Conservation (phyloP, 30 jellyfish, hydroid and myxozoan species). For the Aurelia aurita region DNA sequence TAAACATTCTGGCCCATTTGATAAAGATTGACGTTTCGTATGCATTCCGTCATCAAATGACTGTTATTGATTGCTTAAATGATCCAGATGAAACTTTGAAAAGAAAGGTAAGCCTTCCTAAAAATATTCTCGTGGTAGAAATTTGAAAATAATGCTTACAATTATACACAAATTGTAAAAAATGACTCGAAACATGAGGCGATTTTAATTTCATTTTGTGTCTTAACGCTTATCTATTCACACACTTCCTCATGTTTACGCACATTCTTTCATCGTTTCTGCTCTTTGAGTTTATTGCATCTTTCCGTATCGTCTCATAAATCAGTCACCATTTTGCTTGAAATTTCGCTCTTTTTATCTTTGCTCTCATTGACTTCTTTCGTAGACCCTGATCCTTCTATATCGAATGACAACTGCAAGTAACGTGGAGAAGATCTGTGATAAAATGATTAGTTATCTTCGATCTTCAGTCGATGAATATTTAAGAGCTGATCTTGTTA, state of each 20-base stretch:
- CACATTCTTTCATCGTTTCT: no score
- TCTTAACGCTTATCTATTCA: no score
- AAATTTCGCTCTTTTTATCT: background rate
- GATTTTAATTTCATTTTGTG: no score
- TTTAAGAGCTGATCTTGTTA: slow-evolving; percentile 80
- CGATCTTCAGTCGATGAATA: slow-evolving; percentile 83
- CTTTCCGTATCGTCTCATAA: background rate
- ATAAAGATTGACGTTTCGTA: slow-evolving; percentile 71
- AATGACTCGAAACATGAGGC: no score
- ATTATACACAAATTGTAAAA: no score
- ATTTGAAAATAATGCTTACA: no score
- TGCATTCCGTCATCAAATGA: slow-evolving; percentile 85
- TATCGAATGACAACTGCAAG: slow-evolving; percentile 86
- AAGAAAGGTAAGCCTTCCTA: slow-evolving; percentile 68
- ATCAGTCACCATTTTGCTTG: background rate
- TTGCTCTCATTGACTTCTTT: background rate
- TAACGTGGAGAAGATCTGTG: slow-evolving; percentile 86
- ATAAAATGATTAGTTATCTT: slow-evolving; percentile 70
- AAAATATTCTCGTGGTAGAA: no score
- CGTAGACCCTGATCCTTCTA: slow-evolving; percentile 86
- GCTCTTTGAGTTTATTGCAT: no score
- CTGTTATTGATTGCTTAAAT: slow-evolving; percentile 86
- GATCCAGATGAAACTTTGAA: slow-evolving; percentile 93
- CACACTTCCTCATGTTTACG: no score
- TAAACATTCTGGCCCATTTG: slow-evolving; percentile 74